phyloP scores from a whole-genome alignment of 2,113 vertebrate species.

The Platanista minor region DNA sequence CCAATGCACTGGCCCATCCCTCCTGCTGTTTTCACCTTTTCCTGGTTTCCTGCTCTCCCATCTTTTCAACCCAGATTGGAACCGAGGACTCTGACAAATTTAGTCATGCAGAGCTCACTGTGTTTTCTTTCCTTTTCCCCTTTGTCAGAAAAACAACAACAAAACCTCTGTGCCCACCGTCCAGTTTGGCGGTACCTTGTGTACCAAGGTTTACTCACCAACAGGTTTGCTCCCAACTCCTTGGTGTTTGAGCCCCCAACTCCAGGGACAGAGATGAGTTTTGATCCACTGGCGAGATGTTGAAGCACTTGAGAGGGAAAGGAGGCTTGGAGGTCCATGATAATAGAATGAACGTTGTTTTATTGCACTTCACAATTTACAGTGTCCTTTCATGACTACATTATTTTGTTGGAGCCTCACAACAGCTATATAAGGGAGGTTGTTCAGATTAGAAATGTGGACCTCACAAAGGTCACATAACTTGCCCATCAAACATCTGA shows the following conservation, averaged over 20 bases:
- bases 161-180: not conserved
- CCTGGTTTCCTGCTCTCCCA: not conserved
- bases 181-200: not conserved
- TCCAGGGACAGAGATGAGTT: not conserved
- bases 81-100: not conserved
- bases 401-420: not conserved
- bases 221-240: not conserved
- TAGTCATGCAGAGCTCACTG: not conserved
- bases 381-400: not conserved
- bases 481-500: not conserved
- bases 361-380: not conserved
- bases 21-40: not conserved
- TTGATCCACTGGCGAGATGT: not conserved
- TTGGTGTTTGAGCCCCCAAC: not conserved
- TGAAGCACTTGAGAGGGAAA: not conserved
- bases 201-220: not conserved
- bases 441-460: not conserved
- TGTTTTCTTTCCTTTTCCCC: not conserved
- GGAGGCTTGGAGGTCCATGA: not conserved
- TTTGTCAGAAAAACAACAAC: not conserved
- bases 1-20: not conserved
- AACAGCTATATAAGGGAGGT: not conserved
- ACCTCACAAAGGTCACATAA: not conserved
- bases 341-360: not conserved
- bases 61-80: not conserved